Conservation (phyloP, 2,797 vertebrate genomes). For the Phoeniculus purpureus region DNA sequence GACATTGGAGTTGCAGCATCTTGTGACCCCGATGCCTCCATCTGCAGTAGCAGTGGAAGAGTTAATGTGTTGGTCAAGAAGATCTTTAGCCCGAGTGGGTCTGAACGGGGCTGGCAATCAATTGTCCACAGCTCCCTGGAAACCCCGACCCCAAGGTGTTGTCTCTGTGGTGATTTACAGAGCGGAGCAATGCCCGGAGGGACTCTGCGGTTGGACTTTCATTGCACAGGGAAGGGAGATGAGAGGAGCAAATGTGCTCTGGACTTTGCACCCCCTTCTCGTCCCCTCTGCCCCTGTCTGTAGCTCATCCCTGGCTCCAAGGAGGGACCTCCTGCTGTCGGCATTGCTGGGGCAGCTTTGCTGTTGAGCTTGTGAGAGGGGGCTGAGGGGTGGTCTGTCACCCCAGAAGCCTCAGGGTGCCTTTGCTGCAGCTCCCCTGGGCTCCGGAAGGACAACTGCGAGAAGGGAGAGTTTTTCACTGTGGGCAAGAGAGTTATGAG, state of each 20-base stretch:
- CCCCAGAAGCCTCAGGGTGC: neutral
- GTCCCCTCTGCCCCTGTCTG: neutral
- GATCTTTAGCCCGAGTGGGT: slow-evolving; percentile 9
- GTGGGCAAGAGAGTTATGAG: slow-evolving; percentile 64
- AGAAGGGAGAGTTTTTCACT: slow-evolving; percentile 49
- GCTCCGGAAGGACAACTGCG: neutral
- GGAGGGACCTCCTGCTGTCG: neutral
- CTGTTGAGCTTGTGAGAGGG: neutral
- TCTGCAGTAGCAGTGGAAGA: slow-evolving; percentile 41
- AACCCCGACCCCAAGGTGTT: slow-evolving; percentile 19
- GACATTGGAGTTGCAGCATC: slow-evolving; percentile 30
- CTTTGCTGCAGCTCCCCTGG: neutral
- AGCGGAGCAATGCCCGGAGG: slow-evolving; percentile 32
- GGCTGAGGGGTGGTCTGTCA: neutral
- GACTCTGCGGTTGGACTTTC: slow-evolving; percentile 56
- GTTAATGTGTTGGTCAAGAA: slow-evolving; percentile 60
- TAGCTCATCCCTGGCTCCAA: neutral
- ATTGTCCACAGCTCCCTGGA: slow-evolving; percentile 53
- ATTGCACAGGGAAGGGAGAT: slow-evolving; percentile 38
- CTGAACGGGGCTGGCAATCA: slow-evolving; percentile 52
- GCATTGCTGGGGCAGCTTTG: neutral
- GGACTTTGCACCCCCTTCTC: slow-evolving; percentile 18
- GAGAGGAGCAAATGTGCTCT: neutral
- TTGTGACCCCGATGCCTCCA: slow-evolving; percentile 39
- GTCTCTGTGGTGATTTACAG: slow-evolving; percentile 48